Evolutionary conservation across 2,113 vertebrate species (phyloP), one percentile per base, ranked within the genome.

Genomic region (Eira barbara): DNA sequence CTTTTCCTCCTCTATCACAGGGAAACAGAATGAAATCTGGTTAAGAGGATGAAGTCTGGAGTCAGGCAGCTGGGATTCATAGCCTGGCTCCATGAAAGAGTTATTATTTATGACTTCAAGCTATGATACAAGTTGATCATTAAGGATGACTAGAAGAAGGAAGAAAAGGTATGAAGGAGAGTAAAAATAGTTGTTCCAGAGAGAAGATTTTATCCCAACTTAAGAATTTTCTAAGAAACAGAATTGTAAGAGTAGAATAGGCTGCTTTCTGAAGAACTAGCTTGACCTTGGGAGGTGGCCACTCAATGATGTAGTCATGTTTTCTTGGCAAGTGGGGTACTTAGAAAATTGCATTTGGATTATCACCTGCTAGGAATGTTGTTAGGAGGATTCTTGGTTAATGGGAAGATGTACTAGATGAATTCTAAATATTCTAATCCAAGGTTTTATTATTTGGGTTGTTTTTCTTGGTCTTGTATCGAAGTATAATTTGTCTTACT

Each of bases 291-390:
- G 52, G 63, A 55, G 20, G 42, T 71, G 10, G 29, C 57, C 12
- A 52, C 36, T 76, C 31, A 7, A 63, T 83, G 47, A 67, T 31
- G 10, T 27, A 42, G 29, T 59, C n/a, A 69, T 57, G 4, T 5
- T 57, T 83, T 31, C 27, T 73, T 88, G 49, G 74, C 25, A 76
- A 69, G 9, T 95, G 74, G 29, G 27, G 12, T 36, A 29, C 9
- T 87, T 79, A 67, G 87, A 76, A 93, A 92, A 34, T 85, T 89
- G 83, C 45, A 92, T 63, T 97, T 93, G 59, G 96, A 61, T 83
- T 87, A 61, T 61, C 23, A 67, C 47, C 57, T 91, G 15, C 90
- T 63, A 76, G 36, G 25, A 91, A 86, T 76, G 36, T 27, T 69
- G 9, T 81, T n/a, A 52, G 34, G 89, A 86, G 34, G 36, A 57